Evolutionary conservation across 2,113 vertebrate species (phyloP), one percentile per base, ranked within the genome.

Genomic region (Oncorhynchus keta): DNA sequence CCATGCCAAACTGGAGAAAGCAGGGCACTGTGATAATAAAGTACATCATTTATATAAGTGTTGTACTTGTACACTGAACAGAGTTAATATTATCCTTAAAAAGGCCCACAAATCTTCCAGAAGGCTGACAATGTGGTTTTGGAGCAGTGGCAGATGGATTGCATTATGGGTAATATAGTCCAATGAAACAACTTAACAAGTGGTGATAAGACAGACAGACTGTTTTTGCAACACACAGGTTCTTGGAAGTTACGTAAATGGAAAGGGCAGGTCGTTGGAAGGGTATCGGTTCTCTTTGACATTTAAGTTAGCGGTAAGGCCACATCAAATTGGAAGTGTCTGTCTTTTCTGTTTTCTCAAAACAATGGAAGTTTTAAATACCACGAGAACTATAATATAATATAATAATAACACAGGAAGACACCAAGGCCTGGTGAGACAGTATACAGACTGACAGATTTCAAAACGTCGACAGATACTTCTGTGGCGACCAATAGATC

Each of bases 281-380:
- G 80, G 72, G 59, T 81, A 79, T 85, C 16, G 74, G 71, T 79
- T 16, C 75, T 45, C 39, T 45, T 45, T 45, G 39, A 82, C 75
- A 83, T 81, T 81, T 85, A 78, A 82, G 85, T 86, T 87, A 45
- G 9, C 39, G 39, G 39, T 94, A 94, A 94, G 94, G 94, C 94
- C 94, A 94, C 93, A 89, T 93, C 78, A 70, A 92, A 92, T 89
- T 86, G 83, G 85, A 89, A 90, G 84, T 85, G 81, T 90, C 84
- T 68, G 39, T 85, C 76, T 79, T 62, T 24, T 11, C 39, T 11
- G 39, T 12, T 45, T 11, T 45, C 39, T 16, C n/a, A 22, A 9
- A 79, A 55, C 45, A 74, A 78, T 72, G 79, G 39, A 45, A 9
- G 39, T 68, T 62, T 62, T 81, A 30, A 83, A 87, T 73, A 72